Conservation (phyloP, 1,140 invertebrate species). For the Polypedilum pembai region DNA sequence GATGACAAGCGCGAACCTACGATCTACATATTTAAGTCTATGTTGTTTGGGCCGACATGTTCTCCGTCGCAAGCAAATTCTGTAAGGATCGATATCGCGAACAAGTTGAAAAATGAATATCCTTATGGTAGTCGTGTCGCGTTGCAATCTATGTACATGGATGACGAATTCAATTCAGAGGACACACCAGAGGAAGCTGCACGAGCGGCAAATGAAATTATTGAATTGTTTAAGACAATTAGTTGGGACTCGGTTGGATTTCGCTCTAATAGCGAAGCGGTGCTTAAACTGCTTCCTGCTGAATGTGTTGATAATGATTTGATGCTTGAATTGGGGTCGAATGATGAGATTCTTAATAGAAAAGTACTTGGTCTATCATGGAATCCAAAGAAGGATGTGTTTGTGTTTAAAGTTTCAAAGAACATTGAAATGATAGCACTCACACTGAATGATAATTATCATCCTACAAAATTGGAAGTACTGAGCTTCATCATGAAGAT, state of each 20-base stretch:
- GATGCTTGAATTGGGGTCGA: background rate
- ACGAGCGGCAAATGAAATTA: constrained; percentile 32
- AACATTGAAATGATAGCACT: background rate
- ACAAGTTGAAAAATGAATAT: background rate
- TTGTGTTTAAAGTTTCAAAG: background rate
- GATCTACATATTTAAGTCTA: too few relatives aligned
- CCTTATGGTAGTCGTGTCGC: background rate
- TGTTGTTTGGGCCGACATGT: constrained; percentile 30
- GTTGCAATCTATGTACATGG: constrained; percentile 35
- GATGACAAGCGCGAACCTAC: background rate
- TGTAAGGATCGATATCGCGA: constrained; percentile 18
- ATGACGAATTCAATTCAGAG: constrained; percentile 38
- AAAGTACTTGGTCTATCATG: background rate
- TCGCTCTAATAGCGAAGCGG: background rate
- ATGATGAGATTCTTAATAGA: background rate
- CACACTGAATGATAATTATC: background rate
- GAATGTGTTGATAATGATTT: background rate
- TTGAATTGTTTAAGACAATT: constrained; percentile 32
- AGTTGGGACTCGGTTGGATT: constrained; percentile 32
- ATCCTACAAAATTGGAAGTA: constrained; percentile 31
- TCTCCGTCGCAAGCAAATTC: constrained; percentile 30
- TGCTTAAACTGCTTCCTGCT: background rate
- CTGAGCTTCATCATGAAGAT: constrained; percentile 33
- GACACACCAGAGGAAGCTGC: constrained; percentile 31
- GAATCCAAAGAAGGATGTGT: background rate